Evolutionary conservation across 2,888 invertebrate species (phyloP).

Genomic region (Diploptera punctata): DNA sequence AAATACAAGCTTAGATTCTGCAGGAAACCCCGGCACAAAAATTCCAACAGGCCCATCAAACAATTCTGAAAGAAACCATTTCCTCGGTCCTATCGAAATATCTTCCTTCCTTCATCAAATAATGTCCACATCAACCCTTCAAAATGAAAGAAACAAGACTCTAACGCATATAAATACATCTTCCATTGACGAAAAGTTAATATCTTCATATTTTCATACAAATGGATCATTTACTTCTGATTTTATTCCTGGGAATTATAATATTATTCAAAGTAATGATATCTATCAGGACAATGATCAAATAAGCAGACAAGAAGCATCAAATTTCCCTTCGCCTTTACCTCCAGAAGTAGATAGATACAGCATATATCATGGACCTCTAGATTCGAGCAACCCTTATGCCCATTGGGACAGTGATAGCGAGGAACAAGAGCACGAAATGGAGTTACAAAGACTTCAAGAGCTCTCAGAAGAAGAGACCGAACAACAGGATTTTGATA

Average conservation of each 20-base stretch:
- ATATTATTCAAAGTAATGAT: constrained; percentile 6
- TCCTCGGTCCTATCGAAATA: constrained; percentile 29
- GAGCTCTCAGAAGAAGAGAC: constrained; percentile 24
- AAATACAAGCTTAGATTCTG: not conserved
- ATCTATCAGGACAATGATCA: too few relatives aligned
- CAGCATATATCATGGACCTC: constrained; percentile 36
- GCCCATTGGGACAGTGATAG: constrained; percentile 49
- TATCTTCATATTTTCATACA: not conserved
- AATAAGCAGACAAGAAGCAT: too few relatives aligned
- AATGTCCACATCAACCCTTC: not conserved
- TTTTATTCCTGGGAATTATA: not conserved
- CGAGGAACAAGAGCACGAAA: constrained; percentile 48
- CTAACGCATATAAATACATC: not conserved
- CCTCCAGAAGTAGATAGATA: constrained; percentile 29
- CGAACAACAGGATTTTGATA: constrained; percentile 32
- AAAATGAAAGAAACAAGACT: not conserved
- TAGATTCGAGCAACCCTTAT: constrained; percentile 44
- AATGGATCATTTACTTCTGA: not conserved
- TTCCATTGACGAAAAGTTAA: not conserved
- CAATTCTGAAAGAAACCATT: not conserved
- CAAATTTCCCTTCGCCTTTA: not conserved
- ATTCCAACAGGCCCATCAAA: not conserved
- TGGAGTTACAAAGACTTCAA: constrained; percentile 39
- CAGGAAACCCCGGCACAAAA: not conserved
- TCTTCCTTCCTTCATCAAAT: constrained; percentile 31